These are phyloP conservation scores for Calameuta filiformis DNA, from an alignment of 2,888 invertebrate species.

Conservation along the genomic window DNA sequence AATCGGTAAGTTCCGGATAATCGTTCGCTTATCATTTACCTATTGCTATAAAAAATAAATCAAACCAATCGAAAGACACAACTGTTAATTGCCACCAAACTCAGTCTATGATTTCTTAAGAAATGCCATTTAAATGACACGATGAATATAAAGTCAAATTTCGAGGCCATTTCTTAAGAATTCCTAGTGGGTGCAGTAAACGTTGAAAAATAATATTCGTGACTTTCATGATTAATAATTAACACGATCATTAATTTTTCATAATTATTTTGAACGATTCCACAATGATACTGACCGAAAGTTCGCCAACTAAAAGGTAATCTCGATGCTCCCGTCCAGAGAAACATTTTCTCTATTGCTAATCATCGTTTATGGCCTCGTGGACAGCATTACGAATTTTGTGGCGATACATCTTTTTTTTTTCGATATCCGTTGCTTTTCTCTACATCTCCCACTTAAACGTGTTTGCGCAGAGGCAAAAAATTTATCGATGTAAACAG, in stretches of 20 bases:
- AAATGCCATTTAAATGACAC: neutral
- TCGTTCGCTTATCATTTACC: conserved; percentile 57
- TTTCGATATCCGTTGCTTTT: neutral
- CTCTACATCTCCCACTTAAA: neutral
- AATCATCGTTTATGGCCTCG: neutral
- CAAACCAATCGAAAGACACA: neutral
- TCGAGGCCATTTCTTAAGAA: neutral
- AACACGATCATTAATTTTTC: conserved; percentile 40
- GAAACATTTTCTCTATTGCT: neutral
- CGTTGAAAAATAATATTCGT: neutral
- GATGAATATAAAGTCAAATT: neutral
- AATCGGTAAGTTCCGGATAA: conserved; percentile 78
- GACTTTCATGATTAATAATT: conserved; percentile 24
- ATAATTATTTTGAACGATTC: conserved; percentile 49
- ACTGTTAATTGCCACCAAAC: neutral
- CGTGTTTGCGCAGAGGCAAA: neutral
- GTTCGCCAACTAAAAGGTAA: conserved; percentile 58
- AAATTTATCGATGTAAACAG: neutral
- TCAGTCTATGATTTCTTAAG: neutral
- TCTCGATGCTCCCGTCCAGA: conserved; percentile 28
- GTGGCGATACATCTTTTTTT: neutral
- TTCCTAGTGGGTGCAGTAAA: neutral
- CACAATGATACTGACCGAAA: conserved; percentile 49
- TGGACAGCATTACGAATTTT: neutral
- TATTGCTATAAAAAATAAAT: neutral